These are phyloP conservation scores for Exaiptasia diaphana DNA, from an alignment of 64 coral and sea anemone genomes.

Conservation along the genomic window DNA sequence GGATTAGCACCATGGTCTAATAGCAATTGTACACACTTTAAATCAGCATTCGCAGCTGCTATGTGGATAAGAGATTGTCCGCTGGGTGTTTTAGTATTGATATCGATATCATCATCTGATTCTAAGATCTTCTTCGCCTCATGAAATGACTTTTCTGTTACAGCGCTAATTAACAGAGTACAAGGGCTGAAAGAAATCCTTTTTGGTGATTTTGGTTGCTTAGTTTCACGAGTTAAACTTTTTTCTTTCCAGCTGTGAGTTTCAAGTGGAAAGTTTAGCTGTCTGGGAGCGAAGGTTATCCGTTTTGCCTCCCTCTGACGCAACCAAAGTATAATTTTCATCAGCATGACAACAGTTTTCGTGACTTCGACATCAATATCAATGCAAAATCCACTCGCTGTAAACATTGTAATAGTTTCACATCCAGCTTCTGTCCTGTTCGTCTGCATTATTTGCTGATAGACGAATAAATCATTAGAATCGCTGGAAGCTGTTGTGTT, in stretches of 20 bases:
- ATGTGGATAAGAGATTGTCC: constrained; percentile 83
- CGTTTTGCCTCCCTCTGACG: constrained; percentile 50
- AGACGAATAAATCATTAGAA: constrained; percentile 64
- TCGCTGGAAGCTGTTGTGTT: constrained; percentile 84
- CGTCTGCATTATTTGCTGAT: constrained; percentile 26
- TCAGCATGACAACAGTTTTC: constrained; percentile 83
- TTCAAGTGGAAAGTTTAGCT: neutral
- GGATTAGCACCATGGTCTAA: constrained; percentile 66
- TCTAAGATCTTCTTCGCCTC: constrained; percentile 74
- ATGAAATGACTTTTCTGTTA: constrained; percentile 70
- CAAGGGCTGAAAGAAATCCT: constrained; percentile 83
- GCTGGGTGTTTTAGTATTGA: constrained; percentile 78
- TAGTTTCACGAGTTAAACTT: constrained; percentile 4
- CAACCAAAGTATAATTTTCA: constrained; percentile 77
- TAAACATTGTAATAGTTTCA: constrained; percentile 2
- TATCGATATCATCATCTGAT: constrained; percentile 44
- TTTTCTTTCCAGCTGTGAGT: constrained; percentile 28
- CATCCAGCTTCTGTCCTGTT: neutral
- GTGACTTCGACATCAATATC: constrained; percentile 66
- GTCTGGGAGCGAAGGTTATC: neutral
- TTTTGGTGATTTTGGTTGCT: constrained; percentile 26
- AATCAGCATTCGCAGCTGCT: constrained; percentile 78
- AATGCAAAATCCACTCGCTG: constrained; percentile 3
- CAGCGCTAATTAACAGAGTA: constrained; percentile 66
- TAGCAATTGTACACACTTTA: constrained; percentile 61